phyloP scores from a whole-genome alignment of 2,113 vertebrate genomes.

The Odontophorus gujanensis region DNA sequence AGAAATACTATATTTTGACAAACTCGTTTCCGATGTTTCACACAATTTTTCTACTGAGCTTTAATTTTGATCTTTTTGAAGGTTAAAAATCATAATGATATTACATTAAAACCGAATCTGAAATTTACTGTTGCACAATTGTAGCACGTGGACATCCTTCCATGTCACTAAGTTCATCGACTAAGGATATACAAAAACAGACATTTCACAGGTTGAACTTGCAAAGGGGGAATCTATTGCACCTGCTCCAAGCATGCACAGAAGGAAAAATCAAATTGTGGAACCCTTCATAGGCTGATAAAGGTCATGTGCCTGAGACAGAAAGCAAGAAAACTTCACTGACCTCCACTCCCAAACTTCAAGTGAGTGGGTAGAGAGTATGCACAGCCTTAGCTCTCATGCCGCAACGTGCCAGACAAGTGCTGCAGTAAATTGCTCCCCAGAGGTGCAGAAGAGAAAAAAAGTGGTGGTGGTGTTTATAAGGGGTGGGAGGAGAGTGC shows the following conservation, averaged over 20 bases:
- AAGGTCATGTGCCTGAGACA: background rate
- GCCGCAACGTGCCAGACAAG: rapidly evolving
- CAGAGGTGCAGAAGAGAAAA: background rate
- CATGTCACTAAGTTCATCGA: background rate
- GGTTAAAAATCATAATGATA: background rate
- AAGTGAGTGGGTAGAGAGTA: background rate
- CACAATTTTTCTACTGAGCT: background rate
- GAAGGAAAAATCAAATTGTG: background rate
- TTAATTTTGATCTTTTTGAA: background rate
- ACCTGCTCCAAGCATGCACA: background rate
- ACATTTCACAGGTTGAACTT: background rate
- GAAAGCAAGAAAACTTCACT: background rate
- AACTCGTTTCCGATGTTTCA: background rate
- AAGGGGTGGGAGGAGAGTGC: background rate
- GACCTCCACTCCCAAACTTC: background rate
- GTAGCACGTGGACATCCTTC: background rate
- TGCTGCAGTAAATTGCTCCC: background rate
- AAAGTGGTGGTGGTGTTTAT: background rate
- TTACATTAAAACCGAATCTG: background rate
- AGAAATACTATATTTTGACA: background rate
- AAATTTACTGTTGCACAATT: background rate
- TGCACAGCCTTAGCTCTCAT: background rate
- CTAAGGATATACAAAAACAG: background rate
- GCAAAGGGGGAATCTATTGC: background rate
- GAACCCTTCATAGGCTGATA: background rate